Percentiles rank a stretch among this genome's conserved stretches.
Evolutionary conservation across 2,888 invertebrate genomes (phyloP).

Genomic region (Cheilosia vulpina): DNA sequence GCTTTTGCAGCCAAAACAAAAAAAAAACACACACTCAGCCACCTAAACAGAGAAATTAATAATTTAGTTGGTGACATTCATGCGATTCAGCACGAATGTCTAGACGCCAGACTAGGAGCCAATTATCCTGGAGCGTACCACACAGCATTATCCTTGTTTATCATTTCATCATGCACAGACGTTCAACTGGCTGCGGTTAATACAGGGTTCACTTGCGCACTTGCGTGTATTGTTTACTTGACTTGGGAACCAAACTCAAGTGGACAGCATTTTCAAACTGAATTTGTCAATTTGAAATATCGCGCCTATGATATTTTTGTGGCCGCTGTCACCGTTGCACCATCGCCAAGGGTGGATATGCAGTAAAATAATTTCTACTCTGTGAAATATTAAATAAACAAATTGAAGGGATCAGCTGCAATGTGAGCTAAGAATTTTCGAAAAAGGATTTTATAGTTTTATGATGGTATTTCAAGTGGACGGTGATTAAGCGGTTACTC

Average conservation of each 20-base stretch:
- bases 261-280: conserved; percentile 44
- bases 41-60: conserved; percentile 51
- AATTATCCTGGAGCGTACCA: conserved; percentile 59
- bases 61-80: conserved; percentile 66
- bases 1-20: background rate
- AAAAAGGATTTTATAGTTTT: conserved; percentile 59
- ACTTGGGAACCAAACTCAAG: conserved; percentile 60
- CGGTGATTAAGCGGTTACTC: conserved; percentile 44
- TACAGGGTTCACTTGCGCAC: conserved; percentile 36
- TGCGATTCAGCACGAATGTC: conserved; percentile 61
- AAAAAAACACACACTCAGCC: conserved; percentile 1
- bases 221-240: conserved; percentile 13
- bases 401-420: conserved; percentile 41
- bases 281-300: conserved; percentile 70
- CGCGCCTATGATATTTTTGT: conserved; percentile 63
- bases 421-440: conserved; percentile 24
- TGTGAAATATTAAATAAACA: conserved; percentile 73
- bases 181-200: conserved; percentile 61
- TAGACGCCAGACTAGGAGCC: conserved; percentile 75
- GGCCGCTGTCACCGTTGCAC: conserved; percentile 65
- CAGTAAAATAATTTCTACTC: conserved; percentile 23
- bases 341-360: conserved; percentile 24
- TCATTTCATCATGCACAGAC: conserved; percentile 41
- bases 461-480: conserved; percentile 67
- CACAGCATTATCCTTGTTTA: conserved; percentile 71